Conservation (phyloP, 2,888 invertebrate species). For the Eurois occulta region DNA sequence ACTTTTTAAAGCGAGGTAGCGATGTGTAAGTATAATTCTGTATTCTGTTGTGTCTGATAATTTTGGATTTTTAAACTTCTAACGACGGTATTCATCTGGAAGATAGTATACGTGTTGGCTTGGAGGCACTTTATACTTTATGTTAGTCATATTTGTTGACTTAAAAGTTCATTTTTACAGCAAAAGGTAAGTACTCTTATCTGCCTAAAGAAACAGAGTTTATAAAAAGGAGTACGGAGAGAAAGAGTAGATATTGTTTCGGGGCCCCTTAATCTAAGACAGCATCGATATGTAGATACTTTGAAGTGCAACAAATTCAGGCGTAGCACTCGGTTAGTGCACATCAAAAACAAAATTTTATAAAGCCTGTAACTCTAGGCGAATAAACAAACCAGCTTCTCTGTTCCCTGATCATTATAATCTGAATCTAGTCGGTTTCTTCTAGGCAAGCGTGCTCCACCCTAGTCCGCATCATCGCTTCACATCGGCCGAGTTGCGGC, state of each 20-base stretch:
- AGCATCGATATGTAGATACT: not conserved
- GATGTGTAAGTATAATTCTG: constrained; percentile 62
- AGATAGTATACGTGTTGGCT: not conserved
- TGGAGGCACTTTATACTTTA: constrained; percentile 2
- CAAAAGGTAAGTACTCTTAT: not conserved
- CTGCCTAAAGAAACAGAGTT: not conserved
- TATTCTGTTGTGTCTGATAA: constrained; percentile 55
- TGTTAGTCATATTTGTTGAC: not conserved
- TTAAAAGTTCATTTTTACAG: too few species aligned
- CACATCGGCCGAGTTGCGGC: not conserved
- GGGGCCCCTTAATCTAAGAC: not conserved
- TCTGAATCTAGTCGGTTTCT: not conserved
- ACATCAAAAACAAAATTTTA: not conserved
- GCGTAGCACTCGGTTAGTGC: not conserved
- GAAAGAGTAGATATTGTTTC: not conserved
- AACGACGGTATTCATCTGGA: constrained; percentile 23
- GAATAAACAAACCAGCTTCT: not conserved
- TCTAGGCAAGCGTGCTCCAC: not conserved
- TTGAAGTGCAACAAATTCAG: not conserved
- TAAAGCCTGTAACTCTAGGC: not conserved
- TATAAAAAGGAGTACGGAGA: not conserved
- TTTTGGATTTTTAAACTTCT: constrained; percentile 33
- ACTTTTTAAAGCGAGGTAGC: constrained; percentile 73
- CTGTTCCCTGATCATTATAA: not conserved
- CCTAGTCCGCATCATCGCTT: not conserved